A percentile compares a stretch with the other conserved stretches of the same genome.
Evolutionary conservation across 2,888 invertebrate genomes (phyloP).

Genomic region (Pandemis heparana): DNA sequence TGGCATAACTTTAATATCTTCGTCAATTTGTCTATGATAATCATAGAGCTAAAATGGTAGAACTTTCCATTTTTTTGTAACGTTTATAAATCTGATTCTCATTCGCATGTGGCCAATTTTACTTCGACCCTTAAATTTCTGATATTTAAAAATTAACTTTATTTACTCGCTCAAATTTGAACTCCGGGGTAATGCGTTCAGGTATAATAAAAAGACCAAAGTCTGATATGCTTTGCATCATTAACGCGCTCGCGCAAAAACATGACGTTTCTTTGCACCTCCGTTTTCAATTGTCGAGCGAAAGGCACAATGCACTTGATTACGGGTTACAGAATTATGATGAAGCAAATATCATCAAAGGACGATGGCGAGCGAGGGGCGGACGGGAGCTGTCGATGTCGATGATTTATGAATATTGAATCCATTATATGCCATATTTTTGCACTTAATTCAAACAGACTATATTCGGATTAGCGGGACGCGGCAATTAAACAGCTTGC

Average conservation of each 20-base stretch:
- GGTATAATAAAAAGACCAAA: not conserved
- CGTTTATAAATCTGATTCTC: not conserved
- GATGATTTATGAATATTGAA: slow-evolving; percentile 43
- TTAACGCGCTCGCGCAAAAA: not conserved
- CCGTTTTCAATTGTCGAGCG: slow-evolving; percentile 34
- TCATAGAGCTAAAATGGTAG: too few species aligned
- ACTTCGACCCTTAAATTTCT: too few species aligned
- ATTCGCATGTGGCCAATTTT: too few species aligned
- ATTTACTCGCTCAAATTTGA: not conserved
- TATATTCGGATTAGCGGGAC: slow-evolving; percentile 41
- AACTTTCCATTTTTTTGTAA: too few species aligned
- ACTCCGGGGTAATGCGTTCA: not conserved
- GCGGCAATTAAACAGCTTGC: slow-evolving; percentile 39
- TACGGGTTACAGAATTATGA: slow-evolving; percentile 34
- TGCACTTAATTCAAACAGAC: slow-evolving; percentile 34
- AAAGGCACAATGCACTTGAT: slow-evolving; percentile 35
- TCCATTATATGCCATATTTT: slow-evolving; percentile 41
- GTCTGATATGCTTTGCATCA: slow-evolving; percentile 8
- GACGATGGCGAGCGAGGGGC: slow-evolving; percentile 19
- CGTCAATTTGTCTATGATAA: too few species aligned
- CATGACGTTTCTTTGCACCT: slow-evolving; percentile 7
- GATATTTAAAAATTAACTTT: too few species aligned
- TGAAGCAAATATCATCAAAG: slow-evolving; percentile 37
- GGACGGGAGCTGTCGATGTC: slow-evolving; percentile 32
- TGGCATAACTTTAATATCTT: not conserved